A percentile compares a stretch with the other conserved stretches of the same genome.
These are phyloP conservation scores for Nesidiocoris tenuis DNA, from an alignment of 2,888 invertebrate species.

Conservation along the genomic window DNA sequence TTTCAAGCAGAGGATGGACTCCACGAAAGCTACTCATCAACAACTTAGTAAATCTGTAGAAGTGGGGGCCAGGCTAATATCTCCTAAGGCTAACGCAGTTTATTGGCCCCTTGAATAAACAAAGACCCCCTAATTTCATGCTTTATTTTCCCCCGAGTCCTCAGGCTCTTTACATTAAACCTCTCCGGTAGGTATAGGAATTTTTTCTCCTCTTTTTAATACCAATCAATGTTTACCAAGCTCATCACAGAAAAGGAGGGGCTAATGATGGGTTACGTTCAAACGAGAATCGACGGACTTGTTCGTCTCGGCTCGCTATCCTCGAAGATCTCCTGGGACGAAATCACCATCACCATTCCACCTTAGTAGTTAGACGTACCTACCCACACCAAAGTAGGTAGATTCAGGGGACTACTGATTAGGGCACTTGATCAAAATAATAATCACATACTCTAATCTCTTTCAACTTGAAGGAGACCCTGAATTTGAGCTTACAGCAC, in stretches of 20 bases:
- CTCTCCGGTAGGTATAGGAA: slow-evolving; percentile 4
- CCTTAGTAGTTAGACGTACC: no score
- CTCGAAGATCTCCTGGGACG: not conserved
- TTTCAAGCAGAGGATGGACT: not conserved
- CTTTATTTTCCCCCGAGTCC: not conserved
- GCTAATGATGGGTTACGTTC: slow-evolving; percentile 39
- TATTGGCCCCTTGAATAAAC: slow-evolving; percentile 44
- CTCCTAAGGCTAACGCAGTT: slow-evolving; percentile 24
- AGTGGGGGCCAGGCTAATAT: slow-evolving; percentile 34
- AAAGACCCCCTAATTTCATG: slow-evolving; percentile 19
- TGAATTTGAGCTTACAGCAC: no score
- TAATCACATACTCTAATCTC: no score
- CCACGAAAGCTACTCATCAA: not conserved
- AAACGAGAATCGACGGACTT: slow-evolving; percentile 21
- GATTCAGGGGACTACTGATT: no score
- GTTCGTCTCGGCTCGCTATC: not conserved
- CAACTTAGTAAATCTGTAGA: slow-evolving; percentile 36
- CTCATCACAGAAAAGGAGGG: slow-evolving; percentile 38
- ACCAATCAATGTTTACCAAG: slow-evolving; percentile 41
- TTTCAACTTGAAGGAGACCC: no score
- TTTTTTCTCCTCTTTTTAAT: slow-evolving; percentile 13
- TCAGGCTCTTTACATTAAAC: slow-evolving; percentile 5
- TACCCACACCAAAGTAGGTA: no score
- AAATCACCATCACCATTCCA: no score
- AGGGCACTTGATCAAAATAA: no score